Evolutionary conservation across 2,797 vertebrate species (phyloP).

Genomic region (Megalops cyprinoides): DNA sequence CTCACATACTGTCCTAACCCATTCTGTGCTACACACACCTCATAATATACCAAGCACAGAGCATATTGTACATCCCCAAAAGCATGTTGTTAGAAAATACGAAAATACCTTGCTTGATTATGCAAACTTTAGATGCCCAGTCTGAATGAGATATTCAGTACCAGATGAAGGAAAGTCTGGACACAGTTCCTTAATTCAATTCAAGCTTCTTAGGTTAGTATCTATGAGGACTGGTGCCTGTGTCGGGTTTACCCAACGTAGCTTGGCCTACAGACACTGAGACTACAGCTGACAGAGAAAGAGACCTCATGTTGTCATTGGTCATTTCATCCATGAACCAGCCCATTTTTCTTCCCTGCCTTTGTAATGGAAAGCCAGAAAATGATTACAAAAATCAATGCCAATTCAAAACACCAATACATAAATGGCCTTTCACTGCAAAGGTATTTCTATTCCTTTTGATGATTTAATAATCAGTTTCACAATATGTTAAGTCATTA

Average conservation of each 20-base stretch:
- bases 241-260: background rate
- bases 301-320: background rate
- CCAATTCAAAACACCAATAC: background rate
- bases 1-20: too few species aligned
- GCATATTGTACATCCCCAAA: too few species aligned
- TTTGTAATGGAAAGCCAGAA: conserved; percentile 1
- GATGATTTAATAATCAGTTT: conserved; percentile 11
- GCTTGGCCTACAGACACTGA: too few species aligned
- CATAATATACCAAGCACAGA: too few species aligned
- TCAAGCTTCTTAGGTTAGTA: too few species aligned
- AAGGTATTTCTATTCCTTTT: background rate
- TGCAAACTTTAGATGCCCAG: too few species aligned
- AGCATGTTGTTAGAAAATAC: too few species aligned
- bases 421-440: background rate
- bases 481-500: background rate
- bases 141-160: too few species aligned
- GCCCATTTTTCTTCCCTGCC: background rate
- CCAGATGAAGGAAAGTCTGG: too few species aligned
- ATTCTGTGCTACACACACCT: too few species aligned
- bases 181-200: too few species aligned
- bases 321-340: background rate
- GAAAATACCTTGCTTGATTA: too few species aligned
- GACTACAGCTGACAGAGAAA: background rate
- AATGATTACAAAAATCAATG: background rate
- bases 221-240: background rate